These are phyloP conservation scores for Scaptomyza reducta DNA, from an alignment of 2,888 invertebrate genomes.

Conservation along the genomic window DNA sequence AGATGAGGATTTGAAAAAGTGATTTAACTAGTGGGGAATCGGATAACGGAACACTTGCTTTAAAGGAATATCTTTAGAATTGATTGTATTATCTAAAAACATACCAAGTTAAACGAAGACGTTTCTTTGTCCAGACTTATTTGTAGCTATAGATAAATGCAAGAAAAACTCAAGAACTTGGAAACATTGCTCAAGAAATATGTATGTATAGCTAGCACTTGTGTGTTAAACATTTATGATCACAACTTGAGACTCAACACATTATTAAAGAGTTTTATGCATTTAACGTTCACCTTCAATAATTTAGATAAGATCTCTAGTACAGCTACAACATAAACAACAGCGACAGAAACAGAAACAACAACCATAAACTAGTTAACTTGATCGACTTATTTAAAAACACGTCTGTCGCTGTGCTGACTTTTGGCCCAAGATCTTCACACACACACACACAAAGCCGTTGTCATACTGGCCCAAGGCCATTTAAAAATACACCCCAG, in stretches of 20 bases:
- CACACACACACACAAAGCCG: conserved; percentile 24
- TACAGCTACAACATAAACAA: conserved; percentile 9
- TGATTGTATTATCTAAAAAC: too few species aligned
- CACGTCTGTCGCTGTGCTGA: conserved; percentile 14
- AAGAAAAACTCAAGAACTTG: too few species aligned
- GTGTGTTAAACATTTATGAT: not conserved
- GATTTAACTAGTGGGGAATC: not conserved
- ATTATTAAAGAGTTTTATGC: conserved; percentile 1
- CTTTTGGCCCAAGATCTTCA: conserved; percentile 39
- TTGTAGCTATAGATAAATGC: too few species aligned
- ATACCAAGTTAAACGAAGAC: too few species aligned
- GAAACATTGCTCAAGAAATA: not conserved
- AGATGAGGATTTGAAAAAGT: too few species aligned
- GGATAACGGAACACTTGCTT: too few species aligned
- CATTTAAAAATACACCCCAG: conserved; percentile 78
- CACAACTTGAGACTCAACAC: not conserved
- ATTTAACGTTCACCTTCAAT: conserved; percentile 4
- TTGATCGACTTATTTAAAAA: conserved; percentile 27
- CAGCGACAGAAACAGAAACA: conserved; percentile 1
- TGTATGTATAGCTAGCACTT: not conserved
- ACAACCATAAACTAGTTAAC: conserved; percentile 35
- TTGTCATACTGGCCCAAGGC: conserved; percentile 61
- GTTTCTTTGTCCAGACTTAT: too few species aligned
- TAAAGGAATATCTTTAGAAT: too few species aligned
- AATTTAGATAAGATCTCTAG: conserved; percentile 1